Evolutionary conservation across 2,888 invertebrate species (phyloP).

Genomic region (Chesias legatella): DNA sequence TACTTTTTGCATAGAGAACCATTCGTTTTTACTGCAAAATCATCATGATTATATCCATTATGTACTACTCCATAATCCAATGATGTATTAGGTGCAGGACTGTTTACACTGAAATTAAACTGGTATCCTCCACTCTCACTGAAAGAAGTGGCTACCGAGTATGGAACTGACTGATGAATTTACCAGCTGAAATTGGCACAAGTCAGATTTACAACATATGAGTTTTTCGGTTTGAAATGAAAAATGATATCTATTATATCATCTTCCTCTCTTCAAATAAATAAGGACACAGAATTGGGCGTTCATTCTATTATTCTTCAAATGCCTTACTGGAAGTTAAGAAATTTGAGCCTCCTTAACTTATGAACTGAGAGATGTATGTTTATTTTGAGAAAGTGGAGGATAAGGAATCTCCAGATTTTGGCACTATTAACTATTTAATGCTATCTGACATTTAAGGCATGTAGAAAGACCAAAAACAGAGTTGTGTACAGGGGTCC

Average conservation of each 20-base stretch:
- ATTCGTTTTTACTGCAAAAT: conserved; percentile 3
- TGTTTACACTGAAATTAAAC: conserved; percentile 2
- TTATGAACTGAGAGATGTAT: conserved; percentile 9
- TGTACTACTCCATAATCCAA: conserved; percentile 1
- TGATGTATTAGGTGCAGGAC: conserved; percentile 1
- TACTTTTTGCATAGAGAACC: conserved; percentile 8
- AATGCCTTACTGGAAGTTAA: conserved; percentile 3
- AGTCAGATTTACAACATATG: conserved; percentile 4
- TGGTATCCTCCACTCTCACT: conserved; percentile 5
- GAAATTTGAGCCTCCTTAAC: conserved; percentile 4
- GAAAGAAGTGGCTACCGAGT: conserved; percentile 5
- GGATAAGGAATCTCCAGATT: conserved; percentile 6
- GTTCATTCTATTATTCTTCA: conserved; percentile 6
- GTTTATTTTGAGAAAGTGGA: conserved; percentile 8
- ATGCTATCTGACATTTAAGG: conserved; percentile 34
- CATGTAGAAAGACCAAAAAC: conserved; percentile 60
- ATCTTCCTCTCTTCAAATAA: conserved; percentile 3
- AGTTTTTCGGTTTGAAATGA: conserved; percentile 5
- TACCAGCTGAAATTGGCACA: conserved; percentile 13
- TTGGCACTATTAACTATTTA: conserved; percentile 15
- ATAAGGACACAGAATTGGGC: conserved; percentile 8
- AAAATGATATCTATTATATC: background rate
- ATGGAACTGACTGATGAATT: conserved; percentile 8
- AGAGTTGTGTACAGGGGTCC: conserved; percentile 78
- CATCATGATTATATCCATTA: conserved; percentile 2